These are phyloP conservation scores for Tipula lateralis DNA, from an alignment of 2,888 invertebrate genomes.

Conservation along the genomic window DNA sequence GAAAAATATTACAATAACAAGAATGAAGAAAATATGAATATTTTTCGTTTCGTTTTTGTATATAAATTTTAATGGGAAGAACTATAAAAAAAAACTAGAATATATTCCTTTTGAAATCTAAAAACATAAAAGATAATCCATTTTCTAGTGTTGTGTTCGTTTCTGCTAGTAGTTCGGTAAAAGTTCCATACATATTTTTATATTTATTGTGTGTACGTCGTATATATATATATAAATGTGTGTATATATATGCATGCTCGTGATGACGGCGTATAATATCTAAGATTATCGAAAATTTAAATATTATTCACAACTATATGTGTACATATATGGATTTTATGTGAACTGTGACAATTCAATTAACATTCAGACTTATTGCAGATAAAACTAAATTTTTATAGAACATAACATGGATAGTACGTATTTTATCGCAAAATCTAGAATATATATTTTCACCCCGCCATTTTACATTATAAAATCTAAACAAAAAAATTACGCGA, in stretches of 20 bases:
- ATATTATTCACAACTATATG: background rate
- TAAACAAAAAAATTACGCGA: background rate
- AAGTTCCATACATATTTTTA: background rate
- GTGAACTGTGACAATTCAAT: background rate
- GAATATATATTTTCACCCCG: background rate
- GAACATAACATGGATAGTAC: background rate
- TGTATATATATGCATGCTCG: background rate
- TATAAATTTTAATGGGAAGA: background rate
- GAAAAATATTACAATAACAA: background rate
- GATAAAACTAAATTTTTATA: background rate
- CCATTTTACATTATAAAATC: background rate
- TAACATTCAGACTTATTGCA: background rate
- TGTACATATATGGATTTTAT: background rate
- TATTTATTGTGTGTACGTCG: background rate
- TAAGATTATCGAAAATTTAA: background rate
- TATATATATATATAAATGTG: too few species aligned
- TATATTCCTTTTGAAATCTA: background rate
- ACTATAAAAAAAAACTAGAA: constrained; percentile 2
- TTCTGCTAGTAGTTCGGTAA: background rate
- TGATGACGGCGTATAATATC: background rate
- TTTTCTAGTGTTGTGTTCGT: background rate
- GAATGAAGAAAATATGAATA: background rate
- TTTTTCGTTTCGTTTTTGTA: background rate
- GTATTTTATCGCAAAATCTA: background rate
- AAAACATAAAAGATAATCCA: background rate